Percentiles rank a stretch among this genome's conserved stretches.
Evolutionary conservation across 1,140 invertebrate genomes (phyloP).

Genomic region (Fopius arisanus): DNA sequence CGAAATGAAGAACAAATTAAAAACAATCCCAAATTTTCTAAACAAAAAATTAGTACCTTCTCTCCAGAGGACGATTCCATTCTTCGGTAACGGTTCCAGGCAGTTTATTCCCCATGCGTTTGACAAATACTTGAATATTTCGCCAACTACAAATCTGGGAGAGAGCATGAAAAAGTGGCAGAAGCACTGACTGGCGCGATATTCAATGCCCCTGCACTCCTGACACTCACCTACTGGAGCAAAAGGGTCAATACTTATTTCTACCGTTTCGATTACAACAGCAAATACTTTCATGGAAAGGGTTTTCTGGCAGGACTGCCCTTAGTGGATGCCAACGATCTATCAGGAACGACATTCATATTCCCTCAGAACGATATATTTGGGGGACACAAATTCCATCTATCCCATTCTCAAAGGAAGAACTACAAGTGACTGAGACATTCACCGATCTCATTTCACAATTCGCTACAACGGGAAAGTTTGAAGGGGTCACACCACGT

Average conservation of each 20-base stretch:
- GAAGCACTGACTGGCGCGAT: constrained; percentile 71
- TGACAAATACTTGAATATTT: constrained; percentile 45
- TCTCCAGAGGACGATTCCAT: constrained; percentile 50
- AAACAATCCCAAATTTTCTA: constrained; percentile 66
- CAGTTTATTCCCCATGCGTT: constrained; percentile 49
- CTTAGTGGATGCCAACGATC: constrained; percentile 53
- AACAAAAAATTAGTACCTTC: constrained; percentile 64
- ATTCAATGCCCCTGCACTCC: constrained; percentile 77
- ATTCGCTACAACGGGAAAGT: constrained; percentile 68
- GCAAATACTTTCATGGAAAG: constrained; percentile 68
- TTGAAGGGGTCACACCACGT: background rate
- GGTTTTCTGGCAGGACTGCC: constrained; percentile 71
- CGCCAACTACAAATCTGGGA: background rate
- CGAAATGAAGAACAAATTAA: constrained; percentile 63
- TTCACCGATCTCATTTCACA: constrained; percentile 73
- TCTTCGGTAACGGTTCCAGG: constrained; percentile 40
- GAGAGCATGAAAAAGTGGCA: constrained; percentile 42
- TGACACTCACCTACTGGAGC: constrained; percentile 73
- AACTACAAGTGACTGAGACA: constrained; percentile 69
- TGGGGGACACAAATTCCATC: constrained; percentile 64
- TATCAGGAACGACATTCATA: constrained; percentile 64
- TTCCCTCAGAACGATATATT: constrained; percentile 71
- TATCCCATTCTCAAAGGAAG: constrained; percentile 60
- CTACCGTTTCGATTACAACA: constrained; percentile 77
- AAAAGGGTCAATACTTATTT: constrained; percentile 69